phyloP scores from a whole-genome alignment of 2,888 invertebrate species.

The Lymantria monacha region DNA sequence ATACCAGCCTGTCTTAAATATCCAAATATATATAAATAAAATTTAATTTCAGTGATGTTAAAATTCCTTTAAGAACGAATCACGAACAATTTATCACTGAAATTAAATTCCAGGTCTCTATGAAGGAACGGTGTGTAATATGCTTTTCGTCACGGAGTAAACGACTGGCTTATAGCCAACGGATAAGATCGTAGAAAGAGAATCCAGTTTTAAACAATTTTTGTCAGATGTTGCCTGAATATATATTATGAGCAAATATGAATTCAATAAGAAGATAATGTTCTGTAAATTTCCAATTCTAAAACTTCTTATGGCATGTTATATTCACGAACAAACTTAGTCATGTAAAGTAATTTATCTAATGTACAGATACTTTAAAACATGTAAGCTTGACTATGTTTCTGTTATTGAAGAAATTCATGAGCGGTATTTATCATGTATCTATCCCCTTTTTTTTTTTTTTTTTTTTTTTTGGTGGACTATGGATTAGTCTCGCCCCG shows the following conservation, averaged over 20 bases:
- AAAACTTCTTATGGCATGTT: not conserved
- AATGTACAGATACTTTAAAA: too few species aligned
- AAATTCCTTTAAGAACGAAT: not conserved
- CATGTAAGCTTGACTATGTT: too few species aligned
- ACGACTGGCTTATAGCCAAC: slow-evolving; percentile 37
- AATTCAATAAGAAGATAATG: not conserved
- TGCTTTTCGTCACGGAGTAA: slow-evolving; percentile 30
- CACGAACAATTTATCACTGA: slow-evolving; percentile 37
- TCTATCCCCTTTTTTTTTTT: too few species aligned
- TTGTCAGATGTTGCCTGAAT: not conserved
- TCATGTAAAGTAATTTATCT: not conserved
- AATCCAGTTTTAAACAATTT: slow-evolving; percentile 8
- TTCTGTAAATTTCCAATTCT: not conserved
- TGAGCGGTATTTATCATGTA: too few species aligned
- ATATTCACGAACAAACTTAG: not conserved
- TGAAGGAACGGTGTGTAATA: slow-evolving; percentile 27
- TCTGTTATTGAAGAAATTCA: too few species aligned
- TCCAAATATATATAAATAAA: too few species aligned
- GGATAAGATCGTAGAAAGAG: slow-evolving; percentile 16
- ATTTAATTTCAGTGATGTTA: too few species aligned
- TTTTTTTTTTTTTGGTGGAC: too few species aligned
- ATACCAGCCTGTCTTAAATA: too few species aligned
- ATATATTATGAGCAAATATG: not conserved
- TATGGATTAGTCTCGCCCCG: too few species aligned
- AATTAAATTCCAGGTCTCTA: slow-evolving; percentile 35